Percentiles rank a stretch among this genome's conserved stretches.
Evolutionary conservation across 2,113 vertebrate genomes (phyloP).

Genomic region (Strix uralensis): DNA sequence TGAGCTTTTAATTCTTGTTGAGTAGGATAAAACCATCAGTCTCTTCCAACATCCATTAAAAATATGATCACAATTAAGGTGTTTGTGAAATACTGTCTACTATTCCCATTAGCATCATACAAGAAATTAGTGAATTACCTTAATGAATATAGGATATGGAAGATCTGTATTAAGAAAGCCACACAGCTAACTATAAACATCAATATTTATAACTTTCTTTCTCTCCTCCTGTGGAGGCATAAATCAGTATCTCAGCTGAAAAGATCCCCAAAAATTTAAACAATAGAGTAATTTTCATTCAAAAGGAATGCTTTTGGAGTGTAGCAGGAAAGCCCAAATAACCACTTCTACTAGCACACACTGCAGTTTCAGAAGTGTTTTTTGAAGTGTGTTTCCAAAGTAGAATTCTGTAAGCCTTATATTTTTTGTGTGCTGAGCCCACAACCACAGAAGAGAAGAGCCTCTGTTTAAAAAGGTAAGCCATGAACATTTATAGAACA

Average conservation of each 20-base stretch:
- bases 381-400: conserved; percentile 37
- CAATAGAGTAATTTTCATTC: background rate
- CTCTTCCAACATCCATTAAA: background rate
- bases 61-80: background rate
- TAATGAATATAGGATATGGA: background rate
- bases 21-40: background rate
- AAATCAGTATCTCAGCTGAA: background rate
- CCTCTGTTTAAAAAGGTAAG: conserved; percentile 26
- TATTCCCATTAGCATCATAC: background rate
- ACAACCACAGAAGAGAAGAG: conserved; percentile 63
- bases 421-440: conserved; percentile 25
- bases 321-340: background rate
- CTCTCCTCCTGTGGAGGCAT: background rate
- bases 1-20: background rate
- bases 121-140: background rate
- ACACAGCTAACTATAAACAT: background rate
- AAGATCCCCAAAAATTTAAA: background rate
- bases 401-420: background rate
- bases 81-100: background rate
- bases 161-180: background rate
- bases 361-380: background rate
- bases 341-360: background rate
- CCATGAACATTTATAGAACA: conserved; percentile 32
- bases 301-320: background rate
- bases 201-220: background rate